Evolutionary conservation across 1,140 invertebrate species (phyloP).

Genomic region (Drosophila serrata): DNA sequence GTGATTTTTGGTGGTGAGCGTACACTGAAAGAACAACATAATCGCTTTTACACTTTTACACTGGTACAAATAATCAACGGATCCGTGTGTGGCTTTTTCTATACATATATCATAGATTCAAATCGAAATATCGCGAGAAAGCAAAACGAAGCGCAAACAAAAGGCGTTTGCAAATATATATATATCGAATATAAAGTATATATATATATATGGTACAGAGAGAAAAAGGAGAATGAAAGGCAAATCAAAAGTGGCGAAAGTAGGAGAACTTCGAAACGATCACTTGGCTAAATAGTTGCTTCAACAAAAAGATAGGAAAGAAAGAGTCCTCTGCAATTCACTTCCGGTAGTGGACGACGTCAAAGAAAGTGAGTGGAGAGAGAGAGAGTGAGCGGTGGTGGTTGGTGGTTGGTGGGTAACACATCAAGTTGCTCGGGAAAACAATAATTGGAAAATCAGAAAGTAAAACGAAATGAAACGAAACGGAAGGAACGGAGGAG

Average conservation of each 20-base stretch:
- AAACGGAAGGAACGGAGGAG: slow-evolving; percentile 31
- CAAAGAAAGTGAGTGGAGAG: slow-evolving; percentile 38
- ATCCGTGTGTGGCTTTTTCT: slow-evolving; percentile 46
- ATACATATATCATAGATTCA: slow-evolving; percentile 24
- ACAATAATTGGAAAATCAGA: slow-evolving; percentile 30
- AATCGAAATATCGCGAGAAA: slow-evolving; percentile 34
- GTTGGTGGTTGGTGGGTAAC: slow-evolving; percentile 1
- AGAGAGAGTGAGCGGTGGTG: background rate
- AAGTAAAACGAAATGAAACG: slow-evolving; percentile 26
- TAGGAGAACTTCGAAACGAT: slow-evolving; percentile 32
- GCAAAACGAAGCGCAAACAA: slow-evolving; percentile 39
- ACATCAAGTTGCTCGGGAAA: slow-evolving; percentile 65
- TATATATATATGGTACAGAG: slow-evolving; percentile 24
- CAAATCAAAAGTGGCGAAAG: slow-evolving; percentile 45
- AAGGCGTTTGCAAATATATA: slow-evolving; percentile 32
- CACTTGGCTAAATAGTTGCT: slow-evolving; percentile 35
- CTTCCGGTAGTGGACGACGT: slow-evolving; percentile 18
- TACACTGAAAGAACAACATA: slow-evolving; percentile 84
- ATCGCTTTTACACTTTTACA: slow-evolving; percentile 82
- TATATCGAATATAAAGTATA: slow-evolving; percentile 7
- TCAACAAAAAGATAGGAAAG: slow-evolving; percentile 43
- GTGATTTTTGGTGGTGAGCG: slow-evolving; percentile 62
- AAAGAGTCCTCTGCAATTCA: slow-evolving; percentile 29
- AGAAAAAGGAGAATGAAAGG: slow-evolving; percentile 22
- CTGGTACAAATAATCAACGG: slow-evolving; percentile 58